Base-by-base conservation (phyloP, 2,888 invertebrate species). In the Corythucha ciliata region DNA sequence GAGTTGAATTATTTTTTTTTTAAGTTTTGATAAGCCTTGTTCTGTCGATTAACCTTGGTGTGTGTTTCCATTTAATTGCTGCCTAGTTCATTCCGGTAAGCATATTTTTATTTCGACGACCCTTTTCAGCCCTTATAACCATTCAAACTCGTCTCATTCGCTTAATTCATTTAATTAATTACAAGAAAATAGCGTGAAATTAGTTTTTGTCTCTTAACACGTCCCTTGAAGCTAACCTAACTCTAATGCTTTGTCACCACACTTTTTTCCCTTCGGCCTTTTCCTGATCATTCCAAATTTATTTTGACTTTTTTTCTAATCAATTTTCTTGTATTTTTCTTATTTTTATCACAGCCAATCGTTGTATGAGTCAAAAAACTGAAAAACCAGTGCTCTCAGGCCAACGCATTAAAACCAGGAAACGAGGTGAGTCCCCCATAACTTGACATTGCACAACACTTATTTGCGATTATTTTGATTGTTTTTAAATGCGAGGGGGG, bases 341-440 rank as follows among this genome's bases (percentile, higher is more conserved):
- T 18, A 24, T 4, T 47, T 25, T 21, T 33, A n/a, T n/a, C n/a
- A 61, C 76, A 83, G 83, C 81, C 79, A 81, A 79, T 80, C 79
- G 79, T 92, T 93, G 91, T 92, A 94, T 94, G 94, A 94, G 91
- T 94, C 93, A 93, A 81, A 94, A 94, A 88, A 88, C 83, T 82
- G 93, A 94, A 91, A 92, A 93, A 89, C 94, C 94, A 84, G 87
- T 92, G 83, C 80, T 94, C 83, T 92, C 92, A 84, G 94, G 94
- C 89, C 93, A 93, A 82, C 92, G 94, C 81, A 93, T 94, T 82
- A 94, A 94, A 90, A 93, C 94, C 89, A 88, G 94, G 85, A 94
- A 94, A 88, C 92, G 94, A 92, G 91, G 91, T 91, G 74, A 74
- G 74, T 63, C 4, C 42, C 18, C 7, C 16, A 16, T 7, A 7